Evolutionary conservation across 2,888 invertebrate genomes (phyloP).

Genomic region (Epiperipatus broadwayi): DNA sequence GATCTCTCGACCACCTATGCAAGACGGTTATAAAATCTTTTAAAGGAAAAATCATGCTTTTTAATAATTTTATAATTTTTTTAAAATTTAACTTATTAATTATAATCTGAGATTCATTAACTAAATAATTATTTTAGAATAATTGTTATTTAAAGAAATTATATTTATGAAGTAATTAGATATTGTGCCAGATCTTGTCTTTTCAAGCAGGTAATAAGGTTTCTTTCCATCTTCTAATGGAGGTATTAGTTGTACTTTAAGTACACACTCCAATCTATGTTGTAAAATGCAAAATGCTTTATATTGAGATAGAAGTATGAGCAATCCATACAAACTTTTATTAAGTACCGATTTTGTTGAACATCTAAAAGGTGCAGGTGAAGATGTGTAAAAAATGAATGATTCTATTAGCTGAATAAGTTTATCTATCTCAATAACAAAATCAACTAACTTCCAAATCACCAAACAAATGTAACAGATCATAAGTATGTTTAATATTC

Average conservation of each 20-base stretch:
- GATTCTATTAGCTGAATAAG: constrained; percentile 93
- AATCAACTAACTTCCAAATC: constrained; percentile 87
- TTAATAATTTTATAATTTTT: too few species aligned
- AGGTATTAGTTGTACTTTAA: constrained; percentile 36
- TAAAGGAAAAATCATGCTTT: too few species aligned
- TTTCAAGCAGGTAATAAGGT: too few species aligned
- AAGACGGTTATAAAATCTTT: too few species aligned
- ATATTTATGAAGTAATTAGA: too few species aligned
- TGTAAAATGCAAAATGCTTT: constrained; percentile 77
- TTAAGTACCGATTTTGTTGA: constrained; percentile 49
- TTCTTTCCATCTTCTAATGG: constrained; percentile 30
- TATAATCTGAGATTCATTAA: too few species aligned
- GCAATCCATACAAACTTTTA: constrained; percentile 79
- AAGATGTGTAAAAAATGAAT: constrained; percentile 65
- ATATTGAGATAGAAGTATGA: constrained; percentile 93
- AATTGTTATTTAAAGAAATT: too few species aligned
- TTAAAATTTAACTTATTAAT: too few species aligned
- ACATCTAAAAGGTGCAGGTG: constrained; percentile 70
- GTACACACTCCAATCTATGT: constrained; percentile 59
- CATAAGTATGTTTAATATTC: constrained; percentile 78
- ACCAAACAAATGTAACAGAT: constrained; percentile 66
- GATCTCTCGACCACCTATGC: too few species aligned
- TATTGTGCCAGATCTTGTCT: too few species aligned
- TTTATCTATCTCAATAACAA: constrained; percentile 88
- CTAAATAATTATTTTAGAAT: too few species aligned